These are phyloP conservation scores for Drosophila kuntzei DNA, from an alignment of 2,888 invertebrate genomes.

Conservation along the genomic window DNA sequence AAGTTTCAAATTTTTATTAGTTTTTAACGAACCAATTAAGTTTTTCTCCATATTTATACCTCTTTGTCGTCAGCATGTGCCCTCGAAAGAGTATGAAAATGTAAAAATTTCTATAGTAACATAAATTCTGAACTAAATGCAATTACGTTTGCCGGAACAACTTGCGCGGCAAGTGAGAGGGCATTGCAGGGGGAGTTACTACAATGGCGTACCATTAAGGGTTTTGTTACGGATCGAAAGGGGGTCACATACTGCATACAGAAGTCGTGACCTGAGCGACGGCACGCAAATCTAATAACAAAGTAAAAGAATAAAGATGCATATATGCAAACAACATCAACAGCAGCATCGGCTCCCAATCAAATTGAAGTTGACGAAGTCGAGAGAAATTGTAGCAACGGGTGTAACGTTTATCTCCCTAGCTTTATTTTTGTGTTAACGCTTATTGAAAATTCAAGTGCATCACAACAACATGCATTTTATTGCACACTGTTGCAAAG, in stretches of 20 bases:
- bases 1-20: fast-evolving
- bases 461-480: conserved; percentile 47
- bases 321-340: conserved; percentile 47
- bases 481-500: conserved; percentile 54
- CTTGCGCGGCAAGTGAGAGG: conserved; percentile 27
- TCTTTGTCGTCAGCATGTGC: too few species aligned
- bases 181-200: background rate
- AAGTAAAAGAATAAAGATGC: conserved; percentile 57
- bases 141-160: conserved; percentile 69
- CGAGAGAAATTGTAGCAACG: background rate
- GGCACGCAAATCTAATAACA: conserved; percentile 75
- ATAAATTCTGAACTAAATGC: conserved; percentile 74
- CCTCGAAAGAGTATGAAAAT: conserved; percentile 27
- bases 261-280: conserved; percentile 19
- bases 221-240: background rate
- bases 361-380: conserved; percentile 36
- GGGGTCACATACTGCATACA: background rate
- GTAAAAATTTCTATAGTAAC: conserved; percentile 44
- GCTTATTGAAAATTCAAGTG: conserved; percentile 49
- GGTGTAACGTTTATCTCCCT: background rate
- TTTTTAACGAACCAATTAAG: background rate
- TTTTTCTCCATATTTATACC: background rate
- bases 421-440: conserved; percentile 31
- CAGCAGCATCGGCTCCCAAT: conserved; percentile 39
- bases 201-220: conserved; percentile 24